Conservation (phyloP, 2,113 vertebrate genomes). For the Heterocephalus glaber region DNA sequence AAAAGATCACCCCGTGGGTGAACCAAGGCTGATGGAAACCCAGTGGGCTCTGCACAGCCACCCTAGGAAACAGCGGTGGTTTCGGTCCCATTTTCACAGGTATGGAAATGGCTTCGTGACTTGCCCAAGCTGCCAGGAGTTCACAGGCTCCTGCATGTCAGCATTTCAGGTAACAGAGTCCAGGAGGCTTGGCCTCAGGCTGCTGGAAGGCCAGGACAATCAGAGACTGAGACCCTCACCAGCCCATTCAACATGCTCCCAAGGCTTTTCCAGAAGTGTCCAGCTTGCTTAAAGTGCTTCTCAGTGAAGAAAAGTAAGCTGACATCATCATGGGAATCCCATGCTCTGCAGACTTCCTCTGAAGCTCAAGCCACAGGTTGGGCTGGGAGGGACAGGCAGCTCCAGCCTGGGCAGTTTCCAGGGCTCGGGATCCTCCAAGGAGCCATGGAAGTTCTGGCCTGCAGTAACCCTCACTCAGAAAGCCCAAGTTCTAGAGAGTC, state of each 20-base stretch:
- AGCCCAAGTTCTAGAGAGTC: not conserved
- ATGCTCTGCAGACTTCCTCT: not conserved
- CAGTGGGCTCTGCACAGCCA: not conserved
- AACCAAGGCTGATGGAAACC: not conserved
- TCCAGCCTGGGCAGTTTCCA: not conserved
- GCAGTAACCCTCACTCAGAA: not conserved
- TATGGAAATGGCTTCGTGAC: not conserved
- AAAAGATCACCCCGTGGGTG: not conserved
- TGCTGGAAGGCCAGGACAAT: not conserved
- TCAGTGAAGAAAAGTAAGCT: constrained; percentile 13
- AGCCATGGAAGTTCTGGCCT: not conserved
- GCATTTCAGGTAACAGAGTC: not conserved
- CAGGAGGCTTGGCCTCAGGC: not conserved
- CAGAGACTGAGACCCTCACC: not conserved
- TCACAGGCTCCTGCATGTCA: not conserved
- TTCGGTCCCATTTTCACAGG: not conserved
- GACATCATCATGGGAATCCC: not conserved
- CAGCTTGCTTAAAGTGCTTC: not conserved
- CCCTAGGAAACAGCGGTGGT: not conserved
- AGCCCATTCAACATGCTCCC: not conserved
- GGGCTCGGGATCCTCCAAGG: not conserved
- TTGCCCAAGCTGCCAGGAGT: not conserved
- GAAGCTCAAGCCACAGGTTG: not conserved
- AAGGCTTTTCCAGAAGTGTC: constrained; percentile 39
- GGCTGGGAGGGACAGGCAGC: not conserved